phyloP scores from a whole-genome alignment of 2,888 invertebrate genomes.

The Idaea aversata region DNA sequence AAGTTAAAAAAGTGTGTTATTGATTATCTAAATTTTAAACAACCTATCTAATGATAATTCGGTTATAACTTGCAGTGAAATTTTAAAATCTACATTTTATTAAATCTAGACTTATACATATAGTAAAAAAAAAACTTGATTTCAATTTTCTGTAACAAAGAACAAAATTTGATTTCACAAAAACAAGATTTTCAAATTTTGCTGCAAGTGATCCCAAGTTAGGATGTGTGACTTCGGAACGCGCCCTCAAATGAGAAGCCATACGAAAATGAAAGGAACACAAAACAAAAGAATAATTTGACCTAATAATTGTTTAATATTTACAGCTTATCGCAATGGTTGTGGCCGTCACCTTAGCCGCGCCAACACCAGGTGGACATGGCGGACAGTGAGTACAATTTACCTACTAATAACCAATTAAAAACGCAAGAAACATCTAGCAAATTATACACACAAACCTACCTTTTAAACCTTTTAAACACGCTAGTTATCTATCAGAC shows the following conservation, averaged over 20 bases:
- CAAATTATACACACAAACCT: slow-evolving; percentile 3
- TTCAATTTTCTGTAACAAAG: too few relatives aligned
- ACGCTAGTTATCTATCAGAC: slow-evolving; percentile 13
- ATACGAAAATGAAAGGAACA: too few relatives aligned
- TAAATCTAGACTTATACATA: too few relatives aligned
- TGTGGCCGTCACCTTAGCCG: slow-evolving; percentile 56
- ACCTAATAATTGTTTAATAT: slow-evolving; percentile 7
- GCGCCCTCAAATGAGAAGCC: too few relatives aligned
- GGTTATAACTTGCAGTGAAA: too few relatives aligned
- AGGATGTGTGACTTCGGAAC: not conserved
- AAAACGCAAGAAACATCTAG: slow-evolving; percentile 4
- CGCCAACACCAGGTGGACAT: slow-evolving; percentile 62
- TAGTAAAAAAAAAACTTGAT: too few relatives aligned
- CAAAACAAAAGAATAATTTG: not conserved
- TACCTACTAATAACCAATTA: not conserved
- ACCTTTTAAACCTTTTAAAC: too few relatives aligned
- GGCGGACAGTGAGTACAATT: slow-evolving; percentile 61
- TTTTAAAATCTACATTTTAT: too few relatives aligned
- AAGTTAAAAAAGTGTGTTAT: not conserved
- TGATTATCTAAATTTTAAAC: not conserved
- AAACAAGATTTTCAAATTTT: too few relatives aligned
- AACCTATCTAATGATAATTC: not conserved
- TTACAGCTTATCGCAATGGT: slow-evolving; percentile 63
- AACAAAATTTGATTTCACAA: too few relatives aligned
- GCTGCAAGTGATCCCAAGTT: not conserved